Base-by-base conservation (phyloP, 30 jellyfish, hydroid and myxozoan genomes). In the Aurelia sp. region DNA sequence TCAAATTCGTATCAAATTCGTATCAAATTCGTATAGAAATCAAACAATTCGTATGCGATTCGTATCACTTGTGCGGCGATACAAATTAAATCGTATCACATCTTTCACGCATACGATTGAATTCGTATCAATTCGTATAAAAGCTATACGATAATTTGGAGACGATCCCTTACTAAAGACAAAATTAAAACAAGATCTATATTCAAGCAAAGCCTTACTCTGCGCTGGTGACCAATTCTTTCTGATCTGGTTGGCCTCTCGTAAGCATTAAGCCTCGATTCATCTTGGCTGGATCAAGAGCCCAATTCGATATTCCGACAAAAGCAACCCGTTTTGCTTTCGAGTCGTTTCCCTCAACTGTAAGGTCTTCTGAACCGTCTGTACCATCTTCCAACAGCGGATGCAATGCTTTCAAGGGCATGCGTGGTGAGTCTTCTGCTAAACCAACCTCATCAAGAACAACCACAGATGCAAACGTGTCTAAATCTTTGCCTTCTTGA, bases 361-460 rank as follows among this genome's bases (percentile, higher is more conserved):
- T 89, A 18, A 89, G 80, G 22, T 89, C 97, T 60, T 89, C 97
- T 11, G 95, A 90, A 11, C 97, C 97, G 66, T 90, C 97, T 7
- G 95, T 82, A 10, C 97, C 97, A 83, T 90, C 97, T 83, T 90
- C 97, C 0, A 90, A 84, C 74, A 90, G 67, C 15, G 96, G 97
- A 74, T 90, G 97, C 62, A 90, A 51, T 11, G 97, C 97, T 74
- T 90, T 90, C 23, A 90, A 62, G 13, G 97, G 97, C 97, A 90
- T 90, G 59, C 95, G 86, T 15, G 95, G 95, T 11, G 95, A 82
- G 70, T 89, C 97, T 81, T 89, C 97, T 58, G 97, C 97, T 5
- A 89, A 69, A 62, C 97, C 97, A 16, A 90, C 95, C 51, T 90
- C 97, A 77, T 90, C 97, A 15, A 90, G 83, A 27, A 90, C 97